A percentile compares a stretch with the other conserved stretches of the same genome.
Evolutionary conservation across 2,797 vertebrate species (phyloP).

Genomic region (Fundulus diaphanus): DNA sequence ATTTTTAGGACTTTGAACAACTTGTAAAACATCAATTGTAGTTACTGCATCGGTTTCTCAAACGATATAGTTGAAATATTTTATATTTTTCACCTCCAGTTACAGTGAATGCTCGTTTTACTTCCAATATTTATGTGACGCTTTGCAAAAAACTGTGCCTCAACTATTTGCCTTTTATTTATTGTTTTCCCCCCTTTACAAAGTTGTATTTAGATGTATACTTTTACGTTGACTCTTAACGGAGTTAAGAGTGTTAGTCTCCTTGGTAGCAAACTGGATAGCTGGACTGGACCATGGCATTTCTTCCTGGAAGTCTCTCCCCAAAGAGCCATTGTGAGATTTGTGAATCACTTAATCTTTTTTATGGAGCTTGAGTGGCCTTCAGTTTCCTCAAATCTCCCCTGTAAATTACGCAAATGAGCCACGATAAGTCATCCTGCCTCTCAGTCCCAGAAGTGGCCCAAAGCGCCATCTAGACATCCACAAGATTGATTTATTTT

Average conservation of each 20-base stretch:
- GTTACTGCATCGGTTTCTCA: too few relatives aligned
- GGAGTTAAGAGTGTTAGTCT: neutral
- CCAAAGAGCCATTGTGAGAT: slow-evolving; percentile 79
- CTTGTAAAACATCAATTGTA: too few relatives aligned
- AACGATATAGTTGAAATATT: too few relatives aligned
- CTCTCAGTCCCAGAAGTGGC: slow-evolving; percentile 62
- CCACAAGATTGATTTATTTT: slow-evolving; percentile 58
- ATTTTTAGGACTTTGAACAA: too few relatives aligned
- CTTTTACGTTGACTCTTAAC: neutral
- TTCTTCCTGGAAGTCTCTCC: slow-evolving; percentile 57
- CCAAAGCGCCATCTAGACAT: slow-evolving; percentile 50
- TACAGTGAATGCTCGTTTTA: neutral
- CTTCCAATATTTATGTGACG: neutral
- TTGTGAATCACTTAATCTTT: slow-evolving; percentile 75
- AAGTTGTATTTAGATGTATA: neutral
- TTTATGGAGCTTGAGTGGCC: slow-evolving; percentile 52
- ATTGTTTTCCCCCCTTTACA: neutral
- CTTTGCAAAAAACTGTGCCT: neutral
- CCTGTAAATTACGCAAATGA: slow-evolving; percentile 67
- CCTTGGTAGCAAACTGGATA: slow-evolving; percentile 24
- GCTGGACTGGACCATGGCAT: slow-evolving; percentile 31
- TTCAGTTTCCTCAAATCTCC: slow-evolving; percentile 59
- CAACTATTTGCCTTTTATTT: neutral
- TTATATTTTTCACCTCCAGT: neutral
- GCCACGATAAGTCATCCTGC: slow-evolving; percentile 57